Evolutionary conservation across 1,140 invertebrate genomes (phyloP).

Genomic region (Formica exsecta): DNA sequence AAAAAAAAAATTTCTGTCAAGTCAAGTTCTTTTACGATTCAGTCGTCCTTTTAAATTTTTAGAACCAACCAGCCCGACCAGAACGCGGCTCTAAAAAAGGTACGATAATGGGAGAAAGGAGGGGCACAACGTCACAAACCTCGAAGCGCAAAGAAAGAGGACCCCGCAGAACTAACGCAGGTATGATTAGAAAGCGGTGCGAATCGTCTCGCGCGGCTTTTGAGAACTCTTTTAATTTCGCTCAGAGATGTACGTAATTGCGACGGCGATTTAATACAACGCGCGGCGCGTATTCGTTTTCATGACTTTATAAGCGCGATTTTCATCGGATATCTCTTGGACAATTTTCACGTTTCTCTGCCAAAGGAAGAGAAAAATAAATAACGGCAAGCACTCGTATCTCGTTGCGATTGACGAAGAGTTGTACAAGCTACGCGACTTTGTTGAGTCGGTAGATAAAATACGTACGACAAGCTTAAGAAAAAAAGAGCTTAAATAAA

Average conservation of each 20-base stretch:
- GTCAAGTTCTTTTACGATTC: conserved; percentile 58
- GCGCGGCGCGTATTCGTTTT: conserved; percentile 11
- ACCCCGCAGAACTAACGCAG: conserved; percentile 2
- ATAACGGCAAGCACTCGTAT: conserved; percentile 10
- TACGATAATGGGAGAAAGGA: neutral
- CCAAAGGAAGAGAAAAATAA: conserved; percentile 29
- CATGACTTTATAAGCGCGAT: conserved; percentile 12
- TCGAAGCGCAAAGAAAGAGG: conserved; percentile 4
- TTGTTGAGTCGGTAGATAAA: neutral
- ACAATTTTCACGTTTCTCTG: conserved; percentile 45
- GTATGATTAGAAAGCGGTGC: conserved; percentile 54
- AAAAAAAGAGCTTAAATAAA: neutral
- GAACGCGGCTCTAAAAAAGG: neutral
- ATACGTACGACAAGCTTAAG: neutral
- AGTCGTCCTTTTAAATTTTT: conserved; percentile 42
- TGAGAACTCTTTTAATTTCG: conserved; percentile 63
- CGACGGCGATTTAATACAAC: conserved; percentile 39
- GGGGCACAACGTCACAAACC: neutral
- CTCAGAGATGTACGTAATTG: conserved; percentile 40
- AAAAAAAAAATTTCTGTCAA: conserved; percentile 66
- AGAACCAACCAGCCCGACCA: neutral
- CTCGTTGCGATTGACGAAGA: conserved; percentile 29
- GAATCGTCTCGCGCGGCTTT: conserved; percentile 26
- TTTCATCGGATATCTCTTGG: conserved; percentile 13
- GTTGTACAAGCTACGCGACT: conserved; percentile 17